Evolutionary conservation across 2,797 vertebrate species (phyloP).

Genomic region (Acanthiza pusilla): DNA sequence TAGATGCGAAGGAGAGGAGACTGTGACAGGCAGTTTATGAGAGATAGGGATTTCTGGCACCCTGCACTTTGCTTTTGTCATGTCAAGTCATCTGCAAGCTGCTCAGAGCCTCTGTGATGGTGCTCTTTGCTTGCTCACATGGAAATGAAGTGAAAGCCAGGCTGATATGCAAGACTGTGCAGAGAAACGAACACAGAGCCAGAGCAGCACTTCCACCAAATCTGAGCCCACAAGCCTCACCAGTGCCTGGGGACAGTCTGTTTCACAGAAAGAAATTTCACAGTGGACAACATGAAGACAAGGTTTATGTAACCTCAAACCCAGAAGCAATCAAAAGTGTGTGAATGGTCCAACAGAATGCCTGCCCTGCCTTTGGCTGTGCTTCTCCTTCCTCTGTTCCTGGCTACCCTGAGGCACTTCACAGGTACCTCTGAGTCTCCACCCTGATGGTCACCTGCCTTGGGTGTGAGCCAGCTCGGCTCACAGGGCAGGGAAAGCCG

Average conservation of each 20-base stretch:
- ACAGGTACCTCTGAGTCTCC: background rate
- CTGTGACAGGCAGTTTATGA: background rate
- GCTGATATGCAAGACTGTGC: background rate
- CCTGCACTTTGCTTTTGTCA: constrained; percentile 35
- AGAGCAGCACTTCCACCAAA: background rate
- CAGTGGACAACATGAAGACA: background rate
- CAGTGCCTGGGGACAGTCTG: background rate
- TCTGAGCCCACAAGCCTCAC: background rate
- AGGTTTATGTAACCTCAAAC: background rate
- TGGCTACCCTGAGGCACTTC: background rate
- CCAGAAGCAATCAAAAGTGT: background rate
- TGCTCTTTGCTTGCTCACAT: constrained; percentile 28
- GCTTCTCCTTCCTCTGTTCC: background rate
- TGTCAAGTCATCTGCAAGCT: constrained; percentile 4
- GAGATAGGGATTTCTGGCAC: background rate
- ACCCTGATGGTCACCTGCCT: background rate
- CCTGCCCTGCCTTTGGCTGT: background rate
- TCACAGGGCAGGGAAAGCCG: background rate
- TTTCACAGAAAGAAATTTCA: background rate
- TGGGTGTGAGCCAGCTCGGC: background rate
- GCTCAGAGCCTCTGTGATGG: background rate
- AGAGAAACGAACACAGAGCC: background rate
- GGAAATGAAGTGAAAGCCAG: constrained; percentile 22
- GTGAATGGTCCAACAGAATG: background rate
- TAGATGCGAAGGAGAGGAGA: background rate